Evolutionary conservation across 2,888 invertebrate species (phyloP), one percentile per base, ranked within the genome.

Genomic region (Diadegma fenestrale): DNA sequence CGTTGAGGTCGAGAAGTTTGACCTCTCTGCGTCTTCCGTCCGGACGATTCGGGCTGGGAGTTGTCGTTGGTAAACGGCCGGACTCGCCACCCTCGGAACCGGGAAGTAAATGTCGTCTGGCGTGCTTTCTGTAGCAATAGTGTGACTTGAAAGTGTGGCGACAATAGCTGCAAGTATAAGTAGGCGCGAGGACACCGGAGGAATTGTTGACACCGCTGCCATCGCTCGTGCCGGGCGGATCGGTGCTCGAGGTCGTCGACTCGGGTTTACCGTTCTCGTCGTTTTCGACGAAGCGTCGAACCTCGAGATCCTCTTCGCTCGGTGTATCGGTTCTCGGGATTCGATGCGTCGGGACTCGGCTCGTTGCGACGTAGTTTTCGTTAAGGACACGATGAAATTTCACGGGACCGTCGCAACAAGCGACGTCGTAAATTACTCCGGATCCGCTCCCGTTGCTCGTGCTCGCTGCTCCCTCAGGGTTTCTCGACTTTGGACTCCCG

Each of bases 331-430:
- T 26, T 26, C 26, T 26, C 58, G 63, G 43, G 48, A 66, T 63
- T 66, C 12, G 48, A 43, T 43, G 51, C 26, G 75, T 81, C 81
- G 48, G 80, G 87, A 87, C 91, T 91, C 5, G 33, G 10, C 71
- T 43, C 1, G 87, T 64, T 5, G 91, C 90, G 5, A 92, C 89
- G 94, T 98, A 98, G 82, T 97, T 97, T 72, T 96, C 96, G 94
- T 98, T 98, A 2, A 98, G 94, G 2, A 98, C 97, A 1, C 98
- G 95, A 89, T 97, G 97, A 94, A 98, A 97, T 37, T 97, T 95
- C 0, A 98, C 98, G 0, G 98, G 98, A 0, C 98, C 98, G 93
- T 98, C 98, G 94, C 98, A 98, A 86, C 97, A 98, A 0, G 98
- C 98, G n/a, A 98, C 96, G 93, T 98, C 98, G 84, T 97, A 94